Percentiles rank a stretch among this genome's conserved stretches.
Evolutionary conservation across 1,140 invertebrate species (phyloP).

Genomic region (Portunus trituberculatus): DNA sequence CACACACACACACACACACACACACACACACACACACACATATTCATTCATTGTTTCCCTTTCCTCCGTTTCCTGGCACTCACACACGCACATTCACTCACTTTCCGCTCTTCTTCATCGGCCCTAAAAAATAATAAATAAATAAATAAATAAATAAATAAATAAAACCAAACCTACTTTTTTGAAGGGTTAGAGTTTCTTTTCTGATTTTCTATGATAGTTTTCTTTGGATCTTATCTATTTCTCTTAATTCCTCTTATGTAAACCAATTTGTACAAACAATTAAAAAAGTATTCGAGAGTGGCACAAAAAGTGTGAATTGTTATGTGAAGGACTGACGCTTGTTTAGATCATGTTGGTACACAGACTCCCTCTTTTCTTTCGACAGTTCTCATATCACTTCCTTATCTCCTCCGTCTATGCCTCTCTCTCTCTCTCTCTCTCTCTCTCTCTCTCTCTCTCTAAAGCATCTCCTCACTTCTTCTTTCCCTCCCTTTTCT

Average conservation of each 20-base stretch:
- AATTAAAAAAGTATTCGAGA: background rate
- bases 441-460: background rate
- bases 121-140: too few species aligned
- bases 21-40: background rate
- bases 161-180: too few species aligned
- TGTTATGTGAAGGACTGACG: background rate
- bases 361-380: background rate
- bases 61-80: background rate
- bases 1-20: background rate
- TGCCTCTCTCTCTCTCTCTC: background rate
- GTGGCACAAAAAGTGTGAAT: background rate
- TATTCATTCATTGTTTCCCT: background rate
- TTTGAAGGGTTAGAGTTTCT: too few species aligned
- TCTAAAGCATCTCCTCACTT: background rate
- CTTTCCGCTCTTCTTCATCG: too few species aligned
- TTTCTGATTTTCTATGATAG: too few species aligned
- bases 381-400: background rate
- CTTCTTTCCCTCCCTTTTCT: background rate
- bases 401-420: background rate
- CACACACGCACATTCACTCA: background rate
- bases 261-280: background rate
- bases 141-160: too few species aligned
- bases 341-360: background rate
- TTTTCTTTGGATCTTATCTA: too few species aligned
- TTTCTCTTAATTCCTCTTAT: too few species aligned